These are phyloP conservation scores for Dicaeum eximium DNA, from an alignment of 2,113 vertebrate species.

Conservation along the genomic window DNA sequence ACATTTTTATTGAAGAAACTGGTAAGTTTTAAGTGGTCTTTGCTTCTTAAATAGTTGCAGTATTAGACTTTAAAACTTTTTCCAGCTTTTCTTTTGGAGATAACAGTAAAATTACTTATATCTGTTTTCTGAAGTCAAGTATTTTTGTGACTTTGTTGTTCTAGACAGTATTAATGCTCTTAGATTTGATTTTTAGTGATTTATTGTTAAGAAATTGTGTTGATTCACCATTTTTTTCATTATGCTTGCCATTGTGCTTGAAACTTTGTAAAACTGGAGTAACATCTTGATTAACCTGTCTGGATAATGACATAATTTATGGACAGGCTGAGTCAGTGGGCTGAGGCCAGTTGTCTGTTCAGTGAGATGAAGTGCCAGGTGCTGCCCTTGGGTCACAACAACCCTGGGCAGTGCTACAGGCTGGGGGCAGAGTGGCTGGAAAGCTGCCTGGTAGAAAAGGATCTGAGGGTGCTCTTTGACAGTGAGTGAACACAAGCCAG, in stretches of 20 bases:
- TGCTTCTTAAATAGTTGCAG: background rate
- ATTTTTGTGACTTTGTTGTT: background rate
- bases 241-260: background rate
- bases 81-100: background rate
- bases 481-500: background rate
- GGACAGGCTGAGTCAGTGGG: background rate
- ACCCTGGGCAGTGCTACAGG: accelerated
- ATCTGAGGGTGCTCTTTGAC: accelerated
- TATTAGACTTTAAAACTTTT: background rate
- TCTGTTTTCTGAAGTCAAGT: background rate
- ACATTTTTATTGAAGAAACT: background rate
- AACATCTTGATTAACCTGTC: background rate
- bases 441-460: accelerated
- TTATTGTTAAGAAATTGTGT: background rate
- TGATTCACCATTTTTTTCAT: background rate
- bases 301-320: background rate
- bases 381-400: background rate
- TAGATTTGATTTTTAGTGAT: background rate
- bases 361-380: accelerated
- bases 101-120: background rate
- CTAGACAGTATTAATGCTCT: background rate
- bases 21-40: background rate
- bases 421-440: background rate
- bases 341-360: accelerated
- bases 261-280: background rate